These are phyloP conservation scores for Lutjanus argentimaculatus DNA, from an alignment of 2,797 vertebrate species.

Conservation along the genomic window DNA sequence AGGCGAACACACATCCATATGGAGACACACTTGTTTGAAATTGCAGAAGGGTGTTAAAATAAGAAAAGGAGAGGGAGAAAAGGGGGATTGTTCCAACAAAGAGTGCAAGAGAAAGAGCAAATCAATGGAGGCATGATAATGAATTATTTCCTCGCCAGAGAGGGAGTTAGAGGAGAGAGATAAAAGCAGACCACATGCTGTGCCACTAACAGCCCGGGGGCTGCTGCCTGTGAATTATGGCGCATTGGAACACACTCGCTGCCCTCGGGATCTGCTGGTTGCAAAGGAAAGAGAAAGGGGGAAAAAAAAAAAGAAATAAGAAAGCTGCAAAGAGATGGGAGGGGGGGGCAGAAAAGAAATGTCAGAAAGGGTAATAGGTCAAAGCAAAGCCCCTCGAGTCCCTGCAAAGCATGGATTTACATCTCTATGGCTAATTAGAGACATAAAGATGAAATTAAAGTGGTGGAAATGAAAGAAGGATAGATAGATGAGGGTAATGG, in stretches of 20 bases:
- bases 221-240: slow-evolving; percentile 71
- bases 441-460: slow-evolving; percentile 75
- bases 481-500: slow-evolving; percentile 53
- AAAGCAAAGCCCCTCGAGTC: slow-evolving; percentile 56
- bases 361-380: slow-evolving; percentile 64
- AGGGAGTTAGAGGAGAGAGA: slow-evolving; percentile 75
- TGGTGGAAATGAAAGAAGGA: slow-evolving; percentile 62
- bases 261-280: slow-evolving; percentile 65
- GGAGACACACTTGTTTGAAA: slow-evolving; percentile 66
- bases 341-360: slow-evolving; percentile 36
- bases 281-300: slow-evolving; percentile 55
- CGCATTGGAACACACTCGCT: slow-evolving; percentile 63
- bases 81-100: slow-evolving; percentile 50
- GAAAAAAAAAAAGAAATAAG: slow-evolving; percentile 50
- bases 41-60: slow-evolving; percentile 51
- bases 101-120: slow-evolving; percentile 62
- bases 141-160: slow-evolving; percentile 76
- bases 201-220: slow-evolving; percentile 71
- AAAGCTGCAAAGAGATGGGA: slow-evolving; percentile 25
- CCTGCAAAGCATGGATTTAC: slow-evolving; percentile 61
- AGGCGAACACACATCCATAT: slow-evolving; percentile 26
- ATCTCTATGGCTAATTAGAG: slow-evolving; percentile 74
- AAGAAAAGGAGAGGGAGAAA: slow-evolving; percentile 16
- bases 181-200: slow-evolving; percentile 84
- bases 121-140: slow-evolving; percentile 79